Evolutionary conservation across 2,888 invertebrate genomes (phyloP).

Genomic region (Listrodromus nycthemerus): DNA sequence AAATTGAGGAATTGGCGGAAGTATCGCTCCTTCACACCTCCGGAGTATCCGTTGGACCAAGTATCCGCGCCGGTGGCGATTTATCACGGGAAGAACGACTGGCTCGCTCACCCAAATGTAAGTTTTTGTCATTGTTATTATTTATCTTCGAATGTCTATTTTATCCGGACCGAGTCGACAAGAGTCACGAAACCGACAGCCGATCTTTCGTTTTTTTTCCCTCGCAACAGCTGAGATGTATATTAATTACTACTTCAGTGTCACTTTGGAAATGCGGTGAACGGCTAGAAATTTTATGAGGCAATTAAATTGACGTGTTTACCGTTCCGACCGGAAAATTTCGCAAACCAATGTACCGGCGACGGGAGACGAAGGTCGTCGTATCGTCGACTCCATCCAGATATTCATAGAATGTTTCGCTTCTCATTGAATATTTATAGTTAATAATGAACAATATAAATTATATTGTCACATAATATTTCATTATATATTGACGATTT

Average conservation of each 20-base stretch:
- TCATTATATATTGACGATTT: neutral
- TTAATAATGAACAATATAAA: neutral
- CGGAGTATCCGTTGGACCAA: slow-evolving; percentile 84
- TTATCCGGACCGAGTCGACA: neutral
- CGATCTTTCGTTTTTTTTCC: neutral
- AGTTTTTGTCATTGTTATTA: neutral
- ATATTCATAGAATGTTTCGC: slow-evolving; percentile 24
- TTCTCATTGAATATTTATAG: neutral
- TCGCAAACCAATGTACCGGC: slow-evolving; percentile 41
- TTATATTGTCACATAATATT: neutral
- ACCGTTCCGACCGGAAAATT: slow-evolving; percentile 32
- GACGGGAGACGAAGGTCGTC: slow-evolving; percentile 15
- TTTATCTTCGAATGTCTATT: neutral
- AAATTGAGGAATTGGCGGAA: slow-evolving; percentile 72
- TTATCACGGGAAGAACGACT: slow-evolving; percentile 86
- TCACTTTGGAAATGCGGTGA: slow-evolving; percentile 45
- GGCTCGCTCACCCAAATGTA: slow-evolving; percentile 83
- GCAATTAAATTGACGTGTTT: slow-evolving; percentile 41
- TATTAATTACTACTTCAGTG: slow-evolving; percentile 1
- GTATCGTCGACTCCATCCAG: slow-evolving; percentile 15
- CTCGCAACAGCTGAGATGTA: slow-evolving; percentile 11
- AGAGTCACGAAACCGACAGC: neutral
- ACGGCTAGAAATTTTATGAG: slow-evolving; percentile 45
- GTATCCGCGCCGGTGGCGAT: slow-evolving; percentile 85
- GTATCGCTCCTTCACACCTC: slow-evolving; percentile 82